Conservation (phyloP, 1,140 invertebrate genomes). For the Bombus turneri region DNA sequence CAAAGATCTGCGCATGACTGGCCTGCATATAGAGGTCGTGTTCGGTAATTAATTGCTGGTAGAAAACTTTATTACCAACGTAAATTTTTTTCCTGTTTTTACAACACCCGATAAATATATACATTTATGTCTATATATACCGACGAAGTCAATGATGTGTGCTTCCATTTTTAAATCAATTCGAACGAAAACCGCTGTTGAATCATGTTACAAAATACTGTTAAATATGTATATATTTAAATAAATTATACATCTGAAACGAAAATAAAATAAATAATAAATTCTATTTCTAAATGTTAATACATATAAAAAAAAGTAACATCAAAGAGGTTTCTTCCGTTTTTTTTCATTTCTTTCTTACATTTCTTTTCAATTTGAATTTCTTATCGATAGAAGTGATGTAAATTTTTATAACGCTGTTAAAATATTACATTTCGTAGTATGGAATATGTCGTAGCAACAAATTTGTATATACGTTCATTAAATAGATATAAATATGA, state of each 20-base stretch:
- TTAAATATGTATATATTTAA: background rate
- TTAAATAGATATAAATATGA: background rate
- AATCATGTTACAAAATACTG: background rate
- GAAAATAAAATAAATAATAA: background rate
- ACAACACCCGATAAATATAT: background rate
- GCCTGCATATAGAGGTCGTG: conserved; percentile 27
- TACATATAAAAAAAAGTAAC: too few species aligned
- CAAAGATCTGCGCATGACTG: conserved; percentile 44
- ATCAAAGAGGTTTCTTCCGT: too few species aligned
- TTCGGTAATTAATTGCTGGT: background rate
- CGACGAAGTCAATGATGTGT: too few species aligned
- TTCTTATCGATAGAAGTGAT: background rate
- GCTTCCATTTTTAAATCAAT: background rate
- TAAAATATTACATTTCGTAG: background rate
- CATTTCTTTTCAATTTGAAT: background rate
- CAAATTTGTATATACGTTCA: background rate
- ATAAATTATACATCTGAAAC: background rate
- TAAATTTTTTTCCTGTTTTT: background rate
- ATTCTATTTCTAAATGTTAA: background rate
- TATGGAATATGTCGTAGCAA: background rate
- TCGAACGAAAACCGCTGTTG: background rate
- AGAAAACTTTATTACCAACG: conserved; percentile 15
- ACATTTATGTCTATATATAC: too few species aligned
- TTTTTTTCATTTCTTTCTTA: background rate
- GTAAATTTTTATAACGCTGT: background rate